Evolutionary conservation across 1,140 invertebrate species (phyloP), one percentile per base, ranked within the genome.

Genomic region (Aricia agestis): DNA sequence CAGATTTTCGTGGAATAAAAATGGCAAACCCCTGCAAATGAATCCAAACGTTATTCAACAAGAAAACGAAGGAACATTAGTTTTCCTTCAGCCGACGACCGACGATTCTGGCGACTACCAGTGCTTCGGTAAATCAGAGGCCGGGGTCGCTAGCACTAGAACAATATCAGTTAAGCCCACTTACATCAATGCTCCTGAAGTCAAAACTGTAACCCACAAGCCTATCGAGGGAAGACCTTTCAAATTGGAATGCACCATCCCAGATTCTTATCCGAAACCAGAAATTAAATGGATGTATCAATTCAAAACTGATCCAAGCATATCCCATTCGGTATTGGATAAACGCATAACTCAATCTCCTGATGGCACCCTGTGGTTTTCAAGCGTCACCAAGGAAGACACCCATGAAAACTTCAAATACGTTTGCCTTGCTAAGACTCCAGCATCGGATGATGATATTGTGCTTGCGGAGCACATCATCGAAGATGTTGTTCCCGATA

Each of bases 191-290:
- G 13, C 10, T 6, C 78, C 78, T 5, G 68, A 78, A 70, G 57
- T 76, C 7, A 67, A 32, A 1, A 7, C 72, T 0, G 67, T 82
- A 52, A 80, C 76, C 11, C 75, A 84, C 10, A 82, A 72, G 0
- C 85, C 86, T 15, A 72, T 82, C 0, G 80, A 82, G 67, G 87
- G 85, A 1, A 78, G 76, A 41, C 80, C 82, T 2, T 84, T 78
- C 68, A 76, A 83, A 67, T 45, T 90, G 36, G 79, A 82, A 9
- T 90, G 88, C 31, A 25, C 67, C 0, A 77, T 81, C 0, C 81
- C 84, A 0, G 74, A 84, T 1, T 74, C 78, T 0, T 86, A 90
- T 58, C 88, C 88, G 0, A 84, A 84, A 72, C 86, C 88, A 0
- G 75, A 75, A 17, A 85, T 90, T 5, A 61, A 57, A 1, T 90